Evolutionary conservation across 92 coral and sea anemone species (phyloP).

Genomic region (Bergia puertoricense): DNA sequence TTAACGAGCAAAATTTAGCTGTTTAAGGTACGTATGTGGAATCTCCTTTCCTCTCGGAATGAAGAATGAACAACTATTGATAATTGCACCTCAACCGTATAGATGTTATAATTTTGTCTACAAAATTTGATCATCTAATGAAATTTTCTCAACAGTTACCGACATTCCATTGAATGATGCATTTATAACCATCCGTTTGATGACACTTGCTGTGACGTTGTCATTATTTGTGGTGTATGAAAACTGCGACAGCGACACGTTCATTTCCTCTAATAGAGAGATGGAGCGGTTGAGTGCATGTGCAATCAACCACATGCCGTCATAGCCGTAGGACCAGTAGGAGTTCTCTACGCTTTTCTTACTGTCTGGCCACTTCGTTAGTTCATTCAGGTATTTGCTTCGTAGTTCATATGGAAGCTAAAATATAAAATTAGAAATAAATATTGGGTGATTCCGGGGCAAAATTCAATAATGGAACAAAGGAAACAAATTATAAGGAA

Average conservation of each 20-base stretch:
- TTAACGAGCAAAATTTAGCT: too few relatives aligned
- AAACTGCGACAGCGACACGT: conserved; percentile 64
- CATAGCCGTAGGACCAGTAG: conserved; percentile 76
- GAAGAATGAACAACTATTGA: background rate
- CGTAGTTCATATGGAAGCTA: conserved; percentile 54
- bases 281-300: conserved; percentile 64
- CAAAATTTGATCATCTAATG: too few relatives aligned
- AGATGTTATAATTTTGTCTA: too few relatives aligned
- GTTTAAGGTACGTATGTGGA: background rate
- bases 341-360: conserved; percentile 34
- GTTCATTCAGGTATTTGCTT: conserved; percentile 38
- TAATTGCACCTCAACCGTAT: too few relatives aligned
- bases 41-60: background rate
- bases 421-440: background rate
- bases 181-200: conserved; percentile 40
- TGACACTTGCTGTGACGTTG: conserved; percentile 17
- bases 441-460: background rate
- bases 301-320: conserved; percentile 68
- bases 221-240: conserved; percentile 49
- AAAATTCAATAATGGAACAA: background rate
- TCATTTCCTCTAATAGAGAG: conserved; percentile 40
- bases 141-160: conserved; percentile 45
- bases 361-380: conserved; percentile 28
- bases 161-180: conserved; percentile 67
- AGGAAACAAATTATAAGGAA: background rate